Conservation (phyloP, 2,888 invertebrate species). For the Drosophila histrio region DNA sequence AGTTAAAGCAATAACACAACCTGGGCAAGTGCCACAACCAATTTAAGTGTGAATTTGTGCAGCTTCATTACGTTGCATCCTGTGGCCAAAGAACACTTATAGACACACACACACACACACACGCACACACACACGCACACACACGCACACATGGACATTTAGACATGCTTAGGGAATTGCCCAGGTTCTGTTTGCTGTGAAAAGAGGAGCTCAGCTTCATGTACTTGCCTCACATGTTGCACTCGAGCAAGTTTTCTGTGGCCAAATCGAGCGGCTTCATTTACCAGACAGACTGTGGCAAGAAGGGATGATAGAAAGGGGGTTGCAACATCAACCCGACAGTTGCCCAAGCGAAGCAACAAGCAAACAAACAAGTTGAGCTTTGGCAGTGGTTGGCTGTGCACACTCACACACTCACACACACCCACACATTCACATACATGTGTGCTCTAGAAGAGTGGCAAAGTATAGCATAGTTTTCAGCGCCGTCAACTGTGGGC, state of each 20-base stretch:
- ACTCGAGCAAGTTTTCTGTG: constrained; percentile 57
- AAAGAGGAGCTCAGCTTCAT: constrained; percentile 12
- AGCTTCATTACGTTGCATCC: constrained; percentile 69
- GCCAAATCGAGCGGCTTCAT: constrained; percentile 72
- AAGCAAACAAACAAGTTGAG: constrained; percentile 73
- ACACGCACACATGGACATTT: neutral
- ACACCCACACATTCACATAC: neutral
- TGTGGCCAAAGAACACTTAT: constrained; percentile 39
- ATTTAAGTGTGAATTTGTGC: constrained; percentile 63
- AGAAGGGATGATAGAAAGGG: neutral
- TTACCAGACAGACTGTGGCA: constrained; percentile 27
- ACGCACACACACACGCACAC: neutral
- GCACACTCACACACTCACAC: constrained; percentile 17
- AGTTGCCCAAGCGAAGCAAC: constrained; percentile 50
- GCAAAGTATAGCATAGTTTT: constrained; percentile 35
- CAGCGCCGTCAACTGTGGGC: constrained; percentile 38
- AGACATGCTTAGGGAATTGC: constrained; percentile 23
- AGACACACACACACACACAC: constrained; percentile 13
- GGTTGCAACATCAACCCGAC: constrained; percentile 4
- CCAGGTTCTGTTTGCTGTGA: constrained; percentile 28
- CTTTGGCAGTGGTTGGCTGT: constrained; percentile 43
- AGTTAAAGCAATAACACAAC: constrained; percentile 20
- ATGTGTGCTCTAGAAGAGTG: neutral
- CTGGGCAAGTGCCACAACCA: constrained; percentile 19
- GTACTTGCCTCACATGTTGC: constrained; percentile 56